Evolutionary conservation across 2,113 vertebrate genomes (phyloP), one percentile per base, ranked within the genome.

Genomic region (Dicrurus megarhynchus): DNA sequence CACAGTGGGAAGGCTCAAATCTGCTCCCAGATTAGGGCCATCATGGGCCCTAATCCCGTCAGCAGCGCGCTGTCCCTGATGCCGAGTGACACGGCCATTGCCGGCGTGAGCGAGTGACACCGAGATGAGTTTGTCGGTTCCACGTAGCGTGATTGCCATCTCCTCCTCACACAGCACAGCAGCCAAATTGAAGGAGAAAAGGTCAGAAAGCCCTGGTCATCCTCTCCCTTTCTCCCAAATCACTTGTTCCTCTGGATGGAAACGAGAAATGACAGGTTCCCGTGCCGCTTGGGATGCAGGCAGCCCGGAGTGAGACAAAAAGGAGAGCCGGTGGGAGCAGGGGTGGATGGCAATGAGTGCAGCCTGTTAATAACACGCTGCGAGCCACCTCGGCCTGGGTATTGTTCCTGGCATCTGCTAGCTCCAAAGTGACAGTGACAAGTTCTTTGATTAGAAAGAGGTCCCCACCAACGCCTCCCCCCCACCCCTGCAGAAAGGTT

Each of bases 161-260:
- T 98, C 98, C 94, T 89, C 94, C 93, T 88, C 30, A 60, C 92
- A 33, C 94, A 80, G 96, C 81, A 73, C 92, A 84, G 97, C 93
- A 98, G 94, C 91, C 97, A 98, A 98, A 99, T 98, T 90, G 98
- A 97, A 98, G 98, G 96, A 98, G 99, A 98, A 98, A 98, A 99
- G 98, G 98, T 99, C 98, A 98, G 98, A 49, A 97, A 98, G 97
- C 95, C 97, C 93, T 98, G 98, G 98, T 97, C 98, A 98, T 98
- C 97, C 97, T 97, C 96, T 96, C 91, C 97, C 95, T 81, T 97
- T 97, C 97, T 97, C 98, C 97, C 96, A 97, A 97, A 97, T 97
- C 90, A 84, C 98, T 98, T 87, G 95, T 97, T 95, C 90, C 96
- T 75, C 81, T 11, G 82, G 98, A 98, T 96, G 97, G 96, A 98